phyloP scores from a whole-genome alignment of 23 tunicate species.

The Pegea sp. region DNA sequence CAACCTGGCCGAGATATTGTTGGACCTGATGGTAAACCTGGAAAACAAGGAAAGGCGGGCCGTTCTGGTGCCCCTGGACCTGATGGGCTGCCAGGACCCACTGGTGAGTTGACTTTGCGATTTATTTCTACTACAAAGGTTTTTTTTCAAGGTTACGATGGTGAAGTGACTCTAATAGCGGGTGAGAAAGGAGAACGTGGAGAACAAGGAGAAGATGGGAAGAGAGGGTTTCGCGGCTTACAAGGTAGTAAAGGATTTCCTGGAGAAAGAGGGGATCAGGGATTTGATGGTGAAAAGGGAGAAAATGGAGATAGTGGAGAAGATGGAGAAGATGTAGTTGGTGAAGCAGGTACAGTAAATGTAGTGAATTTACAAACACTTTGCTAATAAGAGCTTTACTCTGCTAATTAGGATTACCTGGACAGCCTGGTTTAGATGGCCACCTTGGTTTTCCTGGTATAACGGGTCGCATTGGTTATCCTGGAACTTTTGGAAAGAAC shows the following conservation, averaged over 20 bases:
- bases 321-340: background rate
- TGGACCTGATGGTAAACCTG: constrained; percentile 36
- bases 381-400: no score
- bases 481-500: constrained; percentile 16
- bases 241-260: no score
- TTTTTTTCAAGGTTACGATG: constrained; percentile 8
- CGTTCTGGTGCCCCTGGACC: constrained; percentile 19
- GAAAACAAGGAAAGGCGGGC: constrained; percentile 52
- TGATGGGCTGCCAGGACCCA: constrained; percentile 25
- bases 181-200: constrained; percentile 24
- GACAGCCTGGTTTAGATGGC: constrained; percentile 15
- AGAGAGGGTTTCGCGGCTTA: no score
- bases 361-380: no score
- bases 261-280: constrained; percentile 18
- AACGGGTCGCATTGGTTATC: constrained; percentile 16
- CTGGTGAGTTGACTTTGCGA: constrained; percentile 3
- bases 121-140: background rate
- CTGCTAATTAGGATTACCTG: no score
- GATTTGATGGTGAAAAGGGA: constrained; percentile 15
- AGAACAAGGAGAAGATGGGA: constrained; percentile 7
- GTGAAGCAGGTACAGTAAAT: no score
- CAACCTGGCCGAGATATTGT: constrained; percentile 15
- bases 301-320: constrained; percentile 20
- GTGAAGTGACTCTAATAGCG: constrained; percentile 3
- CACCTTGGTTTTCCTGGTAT: constrained; percentile 9